Conservation (phyloP, 2,797 vertebrate species). For the Artibeus jamaicensis region DNA sequence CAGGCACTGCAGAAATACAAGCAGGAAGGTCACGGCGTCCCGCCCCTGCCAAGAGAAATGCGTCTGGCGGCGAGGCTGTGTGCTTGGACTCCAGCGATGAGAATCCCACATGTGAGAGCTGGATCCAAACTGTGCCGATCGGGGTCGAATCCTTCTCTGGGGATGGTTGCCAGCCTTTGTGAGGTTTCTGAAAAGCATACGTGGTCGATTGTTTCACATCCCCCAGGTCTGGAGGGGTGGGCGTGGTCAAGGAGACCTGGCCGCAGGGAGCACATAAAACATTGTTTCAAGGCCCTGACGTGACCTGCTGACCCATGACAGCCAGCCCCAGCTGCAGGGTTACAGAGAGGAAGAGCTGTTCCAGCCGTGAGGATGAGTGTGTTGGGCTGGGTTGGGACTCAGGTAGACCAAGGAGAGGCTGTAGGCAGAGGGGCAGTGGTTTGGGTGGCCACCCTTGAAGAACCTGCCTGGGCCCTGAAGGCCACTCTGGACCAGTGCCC, state of each 20-base stretch:
- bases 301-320: background rate
- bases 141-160: background rate
- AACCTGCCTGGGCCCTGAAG: background rate
- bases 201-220: background rate
- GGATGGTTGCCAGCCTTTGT: background rate
- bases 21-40: conserved; percentile 66
- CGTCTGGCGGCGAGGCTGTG: background rate
- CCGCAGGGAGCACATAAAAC: background rate
- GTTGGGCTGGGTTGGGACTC: background rate
- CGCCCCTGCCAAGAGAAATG: conserved; percentile 71
- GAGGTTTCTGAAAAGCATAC: conserved; percentile 54
- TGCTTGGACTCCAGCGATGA: background rate
- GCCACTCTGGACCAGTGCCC: background rate
- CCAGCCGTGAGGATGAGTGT: accelerated
- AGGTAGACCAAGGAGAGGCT: background rate
- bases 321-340: background rate
- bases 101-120: background rate
- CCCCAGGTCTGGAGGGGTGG: background rate
- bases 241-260: background rate
- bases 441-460: background rate
- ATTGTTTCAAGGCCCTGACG: background rate
- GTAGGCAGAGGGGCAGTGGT: too few relatives aligned
- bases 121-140: background rate
- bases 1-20: conserved; percentile 57
- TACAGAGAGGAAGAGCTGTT: background rate